Evolutionary conservation across 2,797 vertebrate genomes (phyloP).

Genomic region (Periparus ater): DNA sequence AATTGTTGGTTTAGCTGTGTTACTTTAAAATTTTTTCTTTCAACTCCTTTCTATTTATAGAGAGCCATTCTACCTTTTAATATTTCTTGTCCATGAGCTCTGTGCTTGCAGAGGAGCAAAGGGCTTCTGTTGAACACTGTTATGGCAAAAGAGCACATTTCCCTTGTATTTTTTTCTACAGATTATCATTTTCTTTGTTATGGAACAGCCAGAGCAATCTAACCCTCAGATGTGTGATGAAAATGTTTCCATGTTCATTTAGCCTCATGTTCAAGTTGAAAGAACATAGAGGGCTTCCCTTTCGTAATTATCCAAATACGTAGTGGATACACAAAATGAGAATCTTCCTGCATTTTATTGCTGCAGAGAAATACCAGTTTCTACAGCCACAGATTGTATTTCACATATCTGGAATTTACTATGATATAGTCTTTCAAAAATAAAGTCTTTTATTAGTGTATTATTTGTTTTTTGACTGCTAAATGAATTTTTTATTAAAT

Average conservation of each 20-base stretch:
- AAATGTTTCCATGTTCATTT: neutral
- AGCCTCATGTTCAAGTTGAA: neutral
- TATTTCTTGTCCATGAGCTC: neutral
- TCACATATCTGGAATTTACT: neutral
- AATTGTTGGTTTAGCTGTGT: neutral
- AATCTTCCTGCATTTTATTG: neutral
- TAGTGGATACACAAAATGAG: neutral
- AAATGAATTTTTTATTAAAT: neutral
- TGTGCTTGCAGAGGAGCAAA: neutral
- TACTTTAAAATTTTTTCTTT: neutral
- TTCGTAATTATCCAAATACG: neutral
- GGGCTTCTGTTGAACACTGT: rapidly evolving
- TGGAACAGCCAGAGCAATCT: neutral
- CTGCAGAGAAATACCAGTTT: neutral
- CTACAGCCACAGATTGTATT: neutral
- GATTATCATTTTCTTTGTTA: neutral
- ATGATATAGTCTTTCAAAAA: neutral
- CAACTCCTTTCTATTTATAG: neutral
- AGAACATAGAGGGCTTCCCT: neutral
- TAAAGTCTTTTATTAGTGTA: neutral
- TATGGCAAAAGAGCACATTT: neutral
- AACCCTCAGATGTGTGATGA: neutral
- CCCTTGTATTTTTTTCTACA: neutral
- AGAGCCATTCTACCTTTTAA: neutral
- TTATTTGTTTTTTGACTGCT: neutral